Base-by-base conservation (phyloP, 2,888 invertebrate species). In the Melieria omissa region DNA sequence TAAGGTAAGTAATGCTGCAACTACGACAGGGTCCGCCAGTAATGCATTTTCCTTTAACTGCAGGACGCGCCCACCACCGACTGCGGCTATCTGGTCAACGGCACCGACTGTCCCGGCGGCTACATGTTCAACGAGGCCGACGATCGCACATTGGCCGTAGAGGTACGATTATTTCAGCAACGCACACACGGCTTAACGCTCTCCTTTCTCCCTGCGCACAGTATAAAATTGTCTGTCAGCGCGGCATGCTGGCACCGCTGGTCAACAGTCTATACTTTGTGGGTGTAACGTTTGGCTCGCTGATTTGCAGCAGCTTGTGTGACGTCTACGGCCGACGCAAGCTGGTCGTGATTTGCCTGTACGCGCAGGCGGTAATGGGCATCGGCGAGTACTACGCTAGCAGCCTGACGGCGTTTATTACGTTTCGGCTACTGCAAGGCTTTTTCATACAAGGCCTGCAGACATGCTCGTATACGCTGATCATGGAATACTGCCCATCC, bases 401-500 rank as follows among this genome's bases (percentile, higher is more conserved):
- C 78, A 83, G 81, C 67, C 84, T 87, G 68, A 77, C 84, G 9
- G 75, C 84, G 12, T 88, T 88, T 74, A 78, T 86, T 55, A 79
- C 81, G 3, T 80, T 88, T 29, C 85, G 88, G 3, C 81, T 84
- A 54, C 74, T 87, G 7, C 88, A 88, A 76, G 88, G 88, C 54
- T 82, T 88, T 58, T 88, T 88, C 69, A 83, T 88, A 8, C 88
- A 88, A 84, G 88, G 89, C n/a, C 77, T 89, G 60, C 89, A 89
- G 75, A 88, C 86, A 54, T 86, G 88, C 7, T 88, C 88, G 0
- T 89, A 88, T 75, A 86, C 88, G 6, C 80, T 89, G 54, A 86
- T 88, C 52, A 81, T 89, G 81, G 89, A 90, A 78, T 80, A 88
- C 8, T 88, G 88, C 71, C 86, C 88, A 3, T 84, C 86, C 9